These are phyloP conservation scores for Leptopilina drosophilae DNA, from an alignment of 2,888 invertebrate species.

Conservation along the genomic window DNA sequence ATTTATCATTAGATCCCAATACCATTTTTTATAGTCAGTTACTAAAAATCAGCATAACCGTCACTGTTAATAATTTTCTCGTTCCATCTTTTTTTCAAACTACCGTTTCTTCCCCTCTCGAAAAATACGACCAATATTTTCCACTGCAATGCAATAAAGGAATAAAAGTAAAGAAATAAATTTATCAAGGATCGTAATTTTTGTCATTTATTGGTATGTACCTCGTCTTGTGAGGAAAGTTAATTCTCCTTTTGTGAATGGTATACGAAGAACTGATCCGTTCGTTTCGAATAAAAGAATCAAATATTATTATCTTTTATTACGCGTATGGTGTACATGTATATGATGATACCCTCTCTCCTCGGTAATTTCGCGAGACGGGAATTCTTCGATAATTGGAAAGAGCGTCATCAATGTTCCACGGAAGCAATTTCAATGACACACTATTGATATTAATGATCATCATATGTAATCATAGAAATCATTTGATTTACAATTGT, in stretches of 20 bases:
- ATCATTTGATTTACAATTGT: constrained; percentile 24
- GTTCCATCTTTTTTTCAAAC: no score
- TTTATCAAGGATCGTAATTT: not conserved
- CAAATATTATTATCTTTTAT: constrained; percentile 1
- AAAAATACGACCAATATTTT: no score
- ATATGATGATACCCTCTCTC: not conserved
- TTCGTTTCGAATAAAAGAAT: constrained; percentile 1
- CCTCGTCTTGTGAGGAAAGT: not conserved
- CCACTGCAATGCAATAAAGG: no score
- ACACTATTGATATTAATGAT: constrained; percentile 26
- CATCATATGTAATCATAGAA: not conserved
- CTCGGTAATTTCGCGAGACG: not conserved
- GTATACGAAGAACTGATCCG: not conserved
- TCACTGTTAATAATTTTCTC: no score
- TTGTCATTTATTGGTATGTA: constrained; percentile 12
- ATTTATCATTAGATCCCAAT: no score
- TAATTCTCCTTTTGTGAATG: not conserved
- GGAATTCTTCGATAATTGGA: constrained; percentile 9
- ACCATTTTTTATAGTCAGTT: no score
- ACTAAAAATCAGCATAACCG: no score
- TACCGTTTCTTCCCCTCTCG: not conserved
- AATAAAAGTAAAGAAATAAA: no score
- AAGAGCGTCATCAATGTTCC: not conserved
- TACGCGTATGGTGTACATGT: not conserved
- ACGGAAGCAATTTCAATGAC: constrained; percentile 33